phyloP scores from a whole-genome alignment of 2,888 invertebrate species.

The Agrochola circellaris region DNA sequence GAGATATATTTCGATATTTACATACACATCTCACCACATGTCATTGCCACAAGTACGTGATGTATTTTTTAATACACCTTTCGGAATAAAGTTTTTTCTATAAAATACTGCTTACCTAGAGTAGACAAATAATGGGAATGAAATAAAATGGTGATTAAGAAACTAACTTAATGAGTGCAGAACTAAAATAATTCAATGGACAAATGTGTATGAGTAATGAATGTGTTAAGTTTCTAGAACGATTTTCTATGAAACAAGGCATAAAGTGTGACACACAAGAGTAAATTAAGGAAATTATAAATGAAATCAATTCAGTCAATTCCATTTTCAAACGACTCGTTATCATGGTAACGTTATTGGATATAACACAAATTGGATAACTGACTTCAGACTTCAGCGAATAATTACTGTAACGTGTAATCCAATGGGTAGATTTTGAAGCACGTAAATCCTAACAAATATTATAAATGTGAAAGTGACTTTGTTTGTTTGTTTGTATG shows the following conservation, averaged over 20 bases:
- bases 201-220: background rate
- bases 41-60: constrained; percentile 9
- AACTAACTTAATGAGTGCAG: background rate
- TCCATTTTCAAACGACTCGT: background rate
- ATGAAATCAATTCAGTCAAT: background rate
- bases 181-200: background rate
- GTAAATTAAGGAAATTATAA: background rate
- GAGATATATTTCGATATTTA: constrained; percentile 1
- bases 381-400: background rate
- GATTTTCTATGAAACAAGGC: background rate
- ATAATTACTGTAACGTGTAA: background rate
- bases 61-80: too few relatives aligned
- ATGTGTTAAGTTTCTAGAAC: background rate
- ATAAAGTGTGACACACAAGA: background rate
- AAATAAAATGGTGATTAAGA: background rate
- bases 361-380: background rate
- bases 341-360: background rate
- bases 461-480: too few relatives aligned
- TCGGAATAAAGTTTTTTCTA: too few relatives aligned
- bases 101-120: too few relatives aligned
- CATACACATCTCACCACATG: background rate
- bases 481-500: too few relatives aligned
- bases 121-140: background rate
- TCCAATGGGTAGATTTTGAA: background rate
- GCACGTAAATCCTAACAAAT: background rate